Base-by-base conservation (phyloP, 2,888 invertebrate species). In the Himalopsyche japonica region DNA sequence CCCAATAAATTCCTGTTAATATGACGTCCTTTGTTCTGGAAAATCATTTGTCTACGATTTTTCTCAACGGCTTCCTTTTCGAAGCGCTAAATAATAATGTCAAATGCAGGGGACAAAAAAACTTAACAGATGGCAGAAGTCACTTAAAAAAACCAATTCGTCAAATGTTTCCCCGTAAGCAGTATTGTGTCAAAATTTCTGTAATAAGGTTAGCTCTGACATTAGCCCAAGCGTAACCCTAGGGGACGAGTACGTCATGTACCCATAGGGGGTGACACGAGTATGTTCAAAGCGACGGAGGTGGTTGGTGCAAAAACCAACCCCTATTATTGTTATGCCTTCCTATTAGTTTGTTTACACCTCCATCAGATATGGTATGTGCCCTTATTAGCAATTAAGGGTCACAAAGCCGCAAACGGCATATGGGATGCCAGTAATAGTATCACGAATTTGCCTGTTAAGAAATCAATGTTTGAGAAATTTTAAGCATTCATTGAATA, bases 311-410 rank as follows among this genome's bases (percentile, higher is more conserved):
- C 81, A 86, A 84, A 85, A 84, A 85, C 77, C 81, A 15, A 80
- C 85, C 86, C 85, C 83, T 81, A 78, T 80, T 86, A 84, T 86
- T 86, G 80, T 86, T 85, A 76, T 84, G 82, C 81, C 82, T 82
- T 84, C 83, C 86, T 83, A 85, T 86, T 84, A 85, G 86, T 86
- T 83, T 86, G 86, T 85, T 86, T 86, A 86, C 86, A 86, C 86
- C 86, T 85, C 85, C 85, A 85, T 86, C 86, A 81, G 86, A 86
- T 86, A 85, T 84, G 86, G 86, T 84, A 86, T 86, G 86, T 79
- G 84, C 81, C 84, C 86, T 85, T 86, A 86, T 86, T 86, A 86
- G 85, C 86, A 86, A 86, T 86, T 86, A 85, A 85, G 83, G 85
- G 85, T 85, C 82, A 80, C 85, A 70, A 47, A 34, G 84, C 85